A percentile compares a stretch with the other conserved stretches of the same genome.
Evolutionary conservation across 1,140 invertebrate genomes (phyloP).

Genomic region (Sycobia sp.): DNA sequence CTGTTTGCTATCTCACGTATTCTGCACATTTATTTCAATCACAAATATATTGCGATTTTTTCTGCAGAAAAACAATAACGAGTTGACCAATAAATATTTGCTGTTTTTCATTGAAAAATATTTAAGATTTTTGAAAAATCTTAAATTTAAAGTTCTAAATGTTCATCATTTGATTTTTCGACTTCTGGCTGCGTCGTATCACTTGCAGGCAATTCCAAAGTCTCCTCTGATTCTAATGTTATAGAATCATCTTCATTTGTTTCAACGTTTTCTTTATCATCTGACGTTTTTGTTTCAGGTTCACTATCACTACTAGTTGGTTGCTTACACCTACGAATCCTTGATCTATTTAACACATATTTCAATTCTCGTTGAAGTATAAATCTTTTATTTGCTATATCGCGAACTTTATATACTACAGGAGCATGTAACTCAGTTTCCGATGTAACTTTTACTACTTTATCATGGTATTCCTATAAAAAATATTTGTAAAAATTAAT

Average conservation of each 20-base stretch:
- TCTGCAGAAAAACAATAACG: slow-evolving; percentile 15
- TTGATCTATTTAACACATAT: slow-evolving; percentile 91
- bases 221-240: slow-evolving; percentile 31
- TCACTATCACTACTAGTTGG: slow-evolving; percentile 14
- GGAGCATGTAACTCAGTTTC: slow-evolving; percentile 65
- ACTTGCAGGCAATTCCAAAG: slow-evolving; percentile 29
- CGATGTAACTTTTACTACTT: slow-evolving; percentile 51
- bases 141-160: slow-evolving; percentile 45
- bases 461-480: slow-evolving; percentile 68
- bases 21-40: slow-evolving; percentile 10
- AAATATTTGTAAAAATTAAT: slow-evolving; percentile 31
- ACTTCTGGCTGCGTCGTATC: slow-evolving; percentile 24
- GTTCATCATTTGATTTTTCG: slow-evolving; percentile 32
- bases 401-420: slow-evolving; percentile 80
- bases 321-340: slow-evolving; percentile 72
- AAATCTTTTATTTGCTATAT: slow-evolving; percentile 84
- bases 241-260: slow-evolving; percentile 18
- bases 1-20: slow-evolving; percentile 23
- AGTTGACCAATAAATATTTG: slow-evolving; percentile 20
- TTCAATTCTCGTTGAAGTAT: slow-evolving; percentile 90
- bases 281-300: slow-evolving; percentile 39
- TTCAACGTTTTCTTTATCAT: slow-evolving; percentile 34
- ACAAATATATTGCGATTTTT: slow-evolving; percentile 15
- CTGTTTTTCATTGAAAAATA: slow-evolving; percentile 20
- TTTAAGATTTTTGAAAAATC: slow-evolving; percentile 30